phyloP scores from a whole-genome alignment of 2,797 vertebrate genomes.

The Propithecus perrieri region DNA sequence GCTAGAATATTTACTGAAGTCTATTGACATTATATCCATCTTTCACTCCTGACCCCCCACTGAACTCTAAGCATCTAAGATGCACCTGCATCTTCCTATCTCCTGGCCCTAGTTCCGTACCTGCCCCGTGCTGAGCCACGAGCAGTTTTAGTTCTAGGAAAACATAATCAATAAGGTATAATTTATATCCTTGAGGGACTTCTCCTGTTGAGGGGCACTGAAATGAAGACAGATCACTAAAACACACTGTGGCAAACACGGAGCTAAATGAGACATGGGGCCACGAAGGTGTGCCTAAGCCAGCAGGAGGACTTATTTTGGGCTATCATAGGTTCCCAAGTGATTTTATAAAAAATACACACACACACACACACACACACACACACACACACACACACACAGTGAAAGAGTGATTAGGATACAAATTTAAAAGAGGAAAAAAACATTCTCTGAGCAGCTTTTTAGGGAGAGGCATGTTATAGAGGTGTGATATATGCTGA shows the following conservation, averaged over 20 bases:
- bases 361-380: neutral
- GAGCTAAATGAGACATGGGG: neutral
- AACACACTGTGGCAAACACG: neutral
- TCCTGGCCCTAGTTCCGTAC: neutral
- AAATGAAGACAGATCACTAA: neutral
- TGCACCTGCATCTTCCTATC: neutral
- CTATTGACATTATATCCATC: neutral
- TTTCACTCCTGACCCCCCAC: neutral
- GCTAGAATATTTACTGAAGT: neutral
- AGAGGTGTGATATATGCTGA: conserved; percentile 25
- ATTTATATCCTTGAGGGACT: neutral
- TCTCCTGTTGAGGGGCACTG: neutral
- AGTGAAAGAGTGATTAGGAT: neutral
- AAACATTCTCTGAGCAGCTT: conserved; percentile 19
- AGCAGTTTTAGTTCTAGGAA: neutral
- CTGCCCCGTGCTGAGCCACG: neutral
- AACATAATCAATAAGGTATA: neutral
- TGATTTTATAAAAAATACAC: neutral
- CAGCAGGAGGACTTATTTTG: neutral
- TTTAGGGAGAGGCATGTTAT: conserved; percentile 49
- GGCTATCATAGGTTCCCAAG: neutral
- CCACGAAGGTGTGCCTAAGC: neutral
- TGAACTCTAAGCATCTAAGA: neutral
- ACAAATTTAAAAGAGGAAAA: conserved; percentile 35
- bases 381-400: neutral